Base-by-base conservation (phyloP, 2,113 vertebrate genomes). In the Tetraodon nigroviridis region DNA sequence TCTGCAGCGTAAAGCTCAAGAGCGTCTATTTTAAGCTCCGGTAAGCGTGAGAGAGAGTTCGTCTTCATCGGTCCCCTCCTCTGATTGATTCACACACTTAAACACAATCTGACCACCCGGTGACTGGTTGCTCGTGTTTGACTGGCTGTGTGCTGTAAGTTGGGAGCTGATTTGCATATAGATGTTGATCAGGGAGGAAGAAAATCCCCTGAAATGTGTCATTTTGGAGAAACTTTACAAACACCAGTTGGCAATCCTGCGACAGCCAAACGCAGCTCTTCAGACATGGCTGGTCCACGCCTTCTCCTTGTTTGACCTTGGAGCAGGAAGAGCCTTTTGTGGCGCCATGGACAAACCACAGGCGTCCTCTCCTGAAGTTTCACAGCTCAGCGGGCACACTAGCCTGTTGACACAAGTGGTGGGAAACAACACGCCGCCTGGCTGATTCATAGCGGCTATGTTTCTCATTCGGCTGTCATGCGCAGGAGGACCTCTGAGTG, bases 321-420 rank as follows among this genome's bases (percentile, higher is more conserved):
- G 55, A 37, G 51, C 51, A 63, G 58, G 58, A 65, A 72, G 57
- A 64, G 47, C 59, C 76, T 60, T 60, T 69, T 72, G 50, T 71
- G 60, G 73, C 45, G 29, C 32, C 1, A 7, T 3, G 57, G 27
- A 61, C 37, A 77, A 62, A 44, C 84, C 1, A 27, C 41, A 59
- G 75, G 76, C 46, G 73, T 78, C 70, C 61, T 6, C 51, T 61
- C 73, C 69, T 66, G 55, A 64, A 74, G 56, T 79, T 75, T 79
- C 78, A 78, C 85, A 82, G 75, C 83, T 82, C 78, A 47, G 73
- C 55, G 1, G 67, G 84, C 60, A 55, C 47, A 27, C 50, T 7
- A 51, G 61, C 72, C 52, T 87, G 84, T 84, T 84, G 80, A 80
- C 54, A 73, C 82, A 86, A 83, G 86, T 86, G 86, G 63, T 63